Base-by-base conservation (phyloP, 1,140 invertebrate species). In the Pygmarrhopalites habei region DNA sequence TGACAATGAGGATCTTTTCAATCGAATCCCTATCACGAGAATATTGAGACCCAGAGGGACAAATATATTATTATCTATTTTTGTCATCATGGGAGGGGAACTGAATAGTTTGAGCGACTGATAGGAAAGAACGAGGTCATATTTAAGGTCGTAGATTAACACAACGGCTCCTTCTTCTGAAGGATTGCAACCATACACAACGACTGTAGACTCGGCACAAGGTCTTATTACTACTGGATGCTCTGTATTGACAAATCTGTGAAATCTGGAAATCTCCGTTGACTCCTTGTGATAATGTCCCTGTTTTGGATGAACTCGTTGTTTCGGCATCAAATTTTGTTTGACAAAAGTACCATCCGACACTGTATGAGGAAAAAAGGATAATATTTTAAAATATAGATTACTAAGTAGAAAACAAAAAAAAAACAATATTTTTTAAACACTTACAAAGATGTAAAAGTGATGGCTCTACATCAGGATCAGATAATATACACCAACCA, bases 1-100 rank as follows among this genome's bases (percentile, higher is more conserved):
- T 25, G 69, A 63, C 5, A 71, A 32, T 10, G 58, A 47, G 4
- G 60, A 66, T 51, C 66, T 61, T n/a, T 29, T 61, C 2, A 62
- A 29, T 15, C 56, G 39, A 55, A 68, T 44, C 14, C 46, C 49
- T 23, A 71, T 19, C 0, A 66, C 66, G 23, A 71, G 39, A 23
- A 71, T 60, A 30, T 71, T 63, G 5, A 71, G 29, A 14, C 69
- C 66, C 10, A 68, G 39, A n/a, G 69, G 69, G 2, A 71, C 60
- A 49, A 71, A 61, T n/a, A 66, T 32, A 32, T 32, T 43, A 0
- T 47, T 15, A 10, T 58, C 60, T 23, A 71, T 41, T 41, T 32
- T 58, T 14, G 58, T 47, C 61, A 68, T 64, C 5, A 68, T 66
- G 7, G 69, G 65, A 19, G 69, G 65, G 0, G 19, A 28, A 41